Base-by-base conservation (phyloP, 2,797 vertebrate species). In the Chaetophractus vellerosus region DNA sequence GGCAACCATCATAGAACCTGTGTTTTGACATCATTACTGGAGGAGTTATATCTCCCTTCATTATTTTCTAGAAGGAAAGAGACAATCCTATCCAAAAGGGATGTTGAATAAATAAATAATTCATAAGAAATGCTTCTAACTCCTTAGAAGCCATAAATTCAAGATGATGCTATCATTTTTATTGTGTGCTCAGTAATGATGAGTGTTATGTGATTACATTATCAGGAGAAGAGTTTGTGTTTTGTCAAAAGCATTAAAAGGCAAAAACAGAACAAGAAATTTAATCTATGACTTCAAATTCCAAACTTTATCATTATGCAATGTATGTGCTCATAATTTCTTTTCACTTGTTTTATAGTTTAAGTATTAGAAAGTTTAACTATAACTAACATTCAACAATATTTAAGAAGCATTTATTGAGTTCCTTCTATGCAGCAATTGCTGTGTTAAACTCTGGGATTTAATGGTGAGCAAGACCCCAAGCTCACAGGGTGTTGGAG, bases 201-300 rank as follows among this genome's bases (percentile, higher is more conserved):
- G 81, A 88, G 68, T 89, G 50, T 87, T 88, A 74, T 1, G 41
- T 36, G 61, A 68, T 68, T 90, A 90, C 4, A 61, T 68, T 89
- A 66, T 5, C 84, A 59, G 68, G 63, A 93, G 82, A 96, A 92
- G 90, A 71, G 52, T 78, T 85, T 57, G 33, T 83, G 55, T 88
- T 90, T 95, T 83, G 50, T 95, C 68, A 91, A 80, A 90, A 61
- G n/a, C 55, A 90, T 92, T 84, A n/a, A 10, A 86, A 92, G 26
- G 57, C 69, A 86, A 80, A 0, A 3, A 57, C 4, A 72, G 50
- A 96, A 85, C 15, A 68, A 96, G 88, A 94, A 93, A 90, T 63
- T 28, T 71, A 74, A 84, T 80, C 78, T 33, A 87, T 11, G 33
- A 71, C 26, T 90, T 97, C 55, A 74, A 88, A 85, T 52, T 85